A percentile compares a stretch with the other conserved stretches of the same genome.
Evolutionary conservation across 2,113 vertebrate genomes (phyloP).

Genomic region (Dromiciops gliroides): DNA sequence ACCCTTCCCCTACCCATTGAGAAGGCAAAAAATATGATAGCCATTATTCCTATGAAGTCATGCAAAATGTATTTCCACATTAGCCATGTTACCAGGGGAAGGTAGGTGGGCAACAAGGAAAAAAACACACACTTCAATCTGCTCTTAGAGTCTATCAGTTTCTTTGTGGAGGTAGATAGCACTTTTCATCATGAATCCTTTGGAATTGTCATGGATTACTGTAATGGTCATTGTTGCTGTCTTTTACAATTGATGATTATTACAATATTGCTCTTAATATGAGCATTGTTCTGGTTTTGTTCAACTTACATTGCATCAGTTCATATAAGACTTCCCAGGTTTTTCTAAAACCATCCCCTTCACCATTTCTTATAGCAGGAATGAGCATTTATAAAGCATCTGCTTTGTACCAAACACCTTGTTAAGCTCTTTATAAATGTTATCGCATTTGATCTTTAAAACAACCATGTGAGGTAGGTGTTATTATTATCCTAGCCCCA

Average conservation of each 20-base stretch:
- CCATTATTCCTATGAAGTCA: not conserved
- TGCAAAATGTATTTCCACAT: not conserved
- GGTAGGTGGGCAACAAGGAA: not conserved
- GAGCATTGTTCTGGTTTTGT: not conserved
- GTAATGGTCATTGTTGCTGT: not conserved
- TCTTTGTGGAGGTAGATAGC: not conserved
- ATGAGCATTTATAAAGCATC: not conserved
- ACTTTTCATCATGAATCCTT: not conserved
- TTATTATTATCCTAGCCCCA: not conserved
- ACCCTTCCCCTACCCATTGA: not conserved
- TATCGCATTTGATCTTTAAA: not conserved
- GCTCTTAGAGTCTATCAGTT: not conserved
- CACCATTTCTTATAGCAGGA: not conserved
- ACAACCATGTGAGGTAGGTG: not conserved
- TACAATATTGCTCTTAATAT: not conserved
- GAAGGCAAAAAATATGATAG: not conserved
- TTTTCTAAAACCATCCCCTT: not conserved
- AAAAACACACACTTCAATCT: not conserved
- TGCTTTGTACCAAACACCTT: not conserved
- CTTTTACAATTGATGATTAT: not conserved
- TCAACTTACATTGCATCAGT: not conserved
- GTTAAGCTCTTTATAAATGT: not conserved
- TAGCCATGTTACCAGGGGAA: not conserved
- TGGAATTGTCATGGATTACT: not conserved
- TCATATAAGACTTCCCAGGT: not conserved